Base-by-base conservation (phyloP, 2,113 vertebrate species). In the Serinus canaria region DNA sequence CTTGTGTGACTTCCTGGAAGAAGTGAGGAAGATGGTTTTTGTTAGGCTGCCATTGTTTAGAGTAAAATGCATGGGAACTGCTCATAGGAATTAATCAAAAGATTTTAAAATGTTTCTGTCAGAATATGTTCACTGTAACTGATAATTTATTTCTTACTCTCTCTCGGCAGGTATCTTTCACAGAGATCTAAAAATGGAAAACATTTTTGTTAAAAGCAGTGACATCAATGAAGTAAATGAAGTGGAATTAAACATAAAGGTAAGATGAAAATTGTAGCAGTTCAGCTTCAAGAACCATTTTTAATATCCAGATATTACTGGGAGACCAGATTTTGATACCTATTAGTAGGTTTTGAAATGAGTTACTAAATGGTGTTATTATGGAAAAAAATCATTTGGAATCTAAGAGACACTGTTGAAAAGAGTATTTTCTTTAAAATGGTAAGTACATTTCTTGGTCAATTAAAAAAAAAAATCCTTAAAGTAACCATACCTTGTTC, bases 181-280 rank as follows among this genome's bases (percentile, higher is more conserved):
- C 67, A 97, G 98, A 85, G 98, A 99, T 97, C 98, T 99, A 93
- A 99, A 99, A 97, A 96, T 99, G 96, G 98, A 99, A 97, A 99
- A 99, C 96, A 98, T 99, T 98, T 98, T 99, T 87, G 98, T 99
- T 97, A 99, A 99, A 98, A 98, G 98, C 96, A 97, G 94, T 96
- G 97, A 97, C 59, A 94, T 96, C 37, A 90, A 96, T 93, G 97
- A 97, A 82, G 95, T 96, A 92, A 97, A 98, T 63, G 96, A 97
- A 96, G 97, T 96, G 92, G 97, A 97, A 92, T 98, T 98, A 96
- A 98, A 98, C 92, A 99, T 99, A 97, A 99, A 99, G 98, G 98
- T 99, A 98, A 98, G 95, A 60, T 7, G 70, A 85, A 89, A 95
- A 95, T 43, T 58, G 33, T 70, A 84, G 39, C 82, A 89, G 79